These are phyloP conservation scores for Helicorthomorpha holstii DNA, from an alignment of 1,140 invertebrate species.

Conservation along the genomic window DNA sequence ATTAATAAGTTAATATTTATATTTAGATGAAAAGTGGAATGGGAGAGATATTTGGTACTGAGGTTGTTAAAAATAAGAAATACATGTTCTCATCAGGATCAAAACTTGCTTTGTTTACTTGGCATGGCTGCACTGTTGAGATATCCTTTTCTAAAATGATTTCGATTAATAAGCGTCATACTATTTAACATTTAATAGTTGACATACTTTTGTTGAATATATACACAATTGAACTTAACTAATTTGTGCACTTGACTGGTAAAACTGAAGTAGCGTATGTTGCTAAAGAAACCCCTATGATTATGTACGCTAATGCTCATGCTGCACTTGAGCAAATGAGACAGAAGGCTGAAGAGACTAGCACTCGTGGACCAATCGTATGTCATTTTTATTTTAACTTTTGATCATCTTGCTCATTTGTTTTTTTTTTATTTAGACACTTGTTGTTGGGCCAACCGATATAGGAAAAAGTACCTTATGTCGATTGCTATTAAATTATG, in stretches of 20 bases:
- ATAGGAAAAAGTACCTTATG: slow-evolving; percentile 92
- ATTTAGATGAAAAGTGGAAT: slow-evolving; percentile 61
- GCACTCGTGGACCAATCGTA: slow-evolving; percentile 21
- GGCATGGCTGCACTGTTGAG: slow-evolving; percentile 77
- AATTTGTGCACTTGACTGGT: slow-evolving; percentile 30
- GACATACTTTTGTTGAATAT: neutral
- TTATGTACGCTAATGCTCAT: slow-evolving; percentile 87
- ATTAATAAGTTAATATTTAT: slow-evolving; percentile 6
- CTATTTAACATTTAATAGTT: neutral
- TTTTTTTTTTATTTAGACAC: slow-evolving; percentile 30
- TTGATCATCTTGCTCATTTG: neutral
- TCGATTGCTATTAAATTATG: slow-evolving; percentile 82
- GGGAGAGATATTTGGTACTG: slow-evolving; percentile 94
- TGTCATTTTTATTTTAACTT: neutral
- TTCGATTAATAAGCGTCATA: neutral
- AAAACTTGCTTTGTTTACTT: slow-evolving; percentile 92
- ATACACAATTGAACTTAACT: neutral
- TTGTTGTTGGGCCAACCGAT: slow-evolving; percentile 87
- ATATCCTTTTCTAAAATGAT: slow-evolving; percentile 18
- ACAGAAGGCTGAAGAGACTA: slow-evolving; percentile 51
- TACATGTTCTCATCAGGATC: slow-evolving; percentile 79
- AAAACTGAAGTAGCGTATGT: slow-evolving; percentile 84
- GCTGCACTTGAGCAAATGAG: slow-evolving; percentile 80
- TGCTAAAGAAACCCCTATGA: slow-evolving; percentile 91
- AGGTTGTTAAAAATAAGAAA: slow-evolving; percentile 79